Evolutionary conservation across 1,140 invertebrate species (phyloP).

Genomic region (Drosophila serrata): DNA sequence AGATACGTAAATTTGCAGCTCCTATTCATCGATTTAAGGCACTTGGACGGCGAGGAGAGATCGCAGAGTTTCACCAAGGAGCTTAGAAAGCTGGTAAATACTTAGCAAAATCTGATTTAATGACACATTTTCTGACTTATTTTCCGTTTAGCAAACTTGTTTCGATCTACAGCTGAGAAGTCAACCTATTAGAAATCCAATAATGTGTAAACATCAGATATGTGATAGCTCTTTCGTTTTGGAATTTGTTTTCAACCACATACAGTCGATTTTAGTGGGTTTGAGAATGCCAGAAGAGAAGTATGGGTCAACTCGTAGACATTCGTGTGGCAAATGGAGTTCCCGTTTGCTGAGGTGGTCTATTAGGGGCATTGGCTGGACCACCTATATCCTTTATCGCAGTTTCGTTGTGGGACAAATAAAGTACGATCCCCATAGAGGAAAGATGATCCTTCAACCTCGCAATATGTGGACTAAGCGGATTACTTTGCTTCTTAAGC

Average conservation of each 20-base stretch:
- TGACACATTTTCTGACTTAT: not conserved
- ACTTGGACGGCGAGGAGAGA: too few species aligned
- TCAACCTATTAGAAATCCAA: not conserved
- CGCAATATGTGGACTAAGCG: conserved; percentile 1
- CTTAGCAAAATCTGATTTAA: not conserved
- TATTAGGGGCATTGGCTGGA: not conserved
- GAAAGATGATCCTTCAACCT: not conserved
- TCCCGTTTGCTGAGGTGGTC: not conserved
- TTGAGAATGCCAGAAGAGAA: conserved; percentile 3
- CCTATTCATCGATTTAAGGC: conserved; percentile 1
- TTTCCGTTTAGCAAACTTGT: not conserved
- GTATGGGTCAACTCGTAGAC: not conserved
- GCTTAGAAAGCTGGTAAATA: not conserved
- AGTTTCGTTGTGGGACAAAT: conserved; percentile 1
- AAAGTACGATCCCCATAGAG: not conserved
- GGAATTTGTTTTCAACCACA: not conserved
- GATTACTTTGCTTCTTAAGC: not conserved
- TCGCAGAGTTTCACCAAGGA: not conserved
- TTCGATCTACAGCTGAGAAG: not conserved
- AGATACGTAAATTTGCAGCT: conserved; percentile 1
- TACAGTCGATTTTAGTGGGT: not conserved
- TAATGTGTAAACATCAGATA: not conserved
- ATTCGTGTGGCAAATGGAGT: not conserved
- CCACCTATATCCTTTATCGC: conserved; percentile 3
- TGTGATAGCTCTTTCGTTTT: not conserved